Evolutionary conservation across 2,113 vertebrate genomes (phyloP).

Genomic region (Machaerirhynchus nigripectus): DNA sequence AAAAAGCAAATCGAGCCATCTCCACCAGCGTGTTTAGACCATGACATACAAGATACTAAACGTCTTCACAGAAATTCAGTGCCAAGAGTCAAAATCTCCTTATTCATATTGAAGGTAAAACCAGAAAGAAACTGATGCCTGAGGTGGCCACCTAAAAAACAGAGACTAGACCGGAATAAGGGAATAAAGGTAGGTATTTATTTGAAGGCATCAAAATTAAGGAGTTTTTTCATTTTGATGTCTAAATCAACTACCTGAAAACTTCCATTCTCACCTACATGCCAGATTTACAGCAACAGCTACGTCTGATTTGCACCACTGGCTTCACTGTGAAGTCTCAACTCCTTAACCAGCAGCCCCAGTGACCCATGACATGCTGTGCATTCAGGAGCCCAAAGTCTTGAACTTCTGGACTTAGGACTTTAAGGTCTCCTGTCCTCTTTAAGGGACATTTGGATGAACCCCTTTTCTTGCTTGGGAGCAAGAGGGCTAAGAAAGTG

Average conservation of each 20-base stretch:
- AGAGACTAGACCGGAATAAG: no score
- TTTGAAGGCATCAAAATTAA: background rate
- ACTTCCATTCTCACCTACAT: background rate
- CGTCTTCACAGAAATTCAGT: background rate
- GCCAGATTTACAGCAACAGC: background rate
- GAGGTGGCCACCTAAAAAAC: no score
- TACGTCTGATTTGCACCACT: background rate
- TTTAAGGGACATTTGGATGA: background rate
- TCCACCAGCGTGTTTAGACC: background rate
- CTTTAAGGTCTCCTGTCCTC: background rate
- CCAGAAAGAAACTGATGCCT: background rate
- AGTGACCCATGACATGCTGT: fast-evolving
- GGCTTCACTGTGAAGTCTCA: background rate
- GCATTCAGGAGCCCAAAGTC: background rate
- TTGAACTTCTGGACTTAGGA: background rate
- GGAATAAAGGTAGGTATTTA: no score
- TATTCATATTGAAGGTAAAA: background rate
- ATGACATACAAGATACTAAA: background rate
- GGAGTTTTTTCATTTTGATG: background rate
- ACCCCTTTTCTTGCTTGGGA: background rate
- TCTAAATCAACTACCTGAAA: background rate
- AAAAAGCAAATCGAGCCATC: background rate
- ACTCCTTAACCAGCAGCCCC: background rate
- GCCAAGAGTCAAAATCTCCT: background rate
- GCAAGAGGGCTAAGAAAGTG: background rate